These are phyloP conservation scores for Protosalanx chinensis DNA, from an alignment of 2,797 vertebrate genomes.

Conservation along the genomic window DNA sequence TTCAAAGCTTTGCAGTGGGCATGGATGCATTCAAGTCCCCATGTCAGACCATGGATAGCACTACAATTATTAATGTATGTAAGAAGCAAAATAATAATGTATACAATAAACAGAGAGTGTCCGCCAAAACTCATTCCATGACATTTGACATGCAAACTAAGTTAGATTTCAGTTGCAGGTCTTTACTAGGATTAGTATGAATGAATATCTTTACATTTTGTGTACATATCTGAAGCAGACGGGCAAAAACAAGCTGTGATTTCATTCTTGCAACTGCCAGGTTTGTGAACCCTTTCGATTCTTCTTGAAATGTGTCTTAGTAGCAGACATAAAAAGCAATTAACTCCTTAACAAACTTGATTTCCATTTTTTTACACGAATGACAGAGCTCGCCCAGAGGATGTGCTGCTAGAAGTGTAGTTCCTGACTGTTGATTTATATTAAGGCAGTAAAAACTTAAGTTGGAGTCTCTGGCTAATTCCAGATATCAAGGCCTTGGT, in stretches of 20 bases:
- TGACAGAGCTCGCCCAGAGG: conserved; percentile 8
- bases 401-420: conserved; percentile 25
- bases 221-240: neutral
- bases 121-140: neutral
- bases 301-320: conserved; percentile 9
- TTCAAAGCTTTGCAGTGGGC: conserved; percentile 14
- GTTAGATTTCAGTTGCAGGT: neutral
- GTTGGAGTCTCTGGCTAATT: too few relatives aligned
- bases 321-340: conserved; percentile 40
- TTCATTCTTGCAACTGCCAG: neutral
- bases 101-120: too few relatives aligned
- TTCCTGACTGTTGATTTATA: conserved; percentile 1
- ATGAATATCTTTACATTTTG: neutral
- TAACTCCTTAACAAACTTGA: conserved; percentile 9
- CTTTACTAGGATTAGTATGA: neutral
- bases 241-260: neutral
- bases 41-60: neutral
- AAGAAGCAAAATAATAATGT: too few relatives aligned
- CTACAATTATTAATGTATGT: too few relatives aligned
- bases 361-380: conserved; percentile 23
- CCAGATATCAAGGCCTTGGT: conserved; percentile 39
- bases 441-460: neutral
- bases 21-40: conserved; percentile 17
- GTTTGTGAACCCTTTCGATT: neutral
- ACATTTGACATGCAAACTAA: neutral